These are phyloP conservation scores for Stylophora pistillata DNA, from an alignment of 64 coral and sea anemone genomes.

Conservation along the genomic window DNA sequence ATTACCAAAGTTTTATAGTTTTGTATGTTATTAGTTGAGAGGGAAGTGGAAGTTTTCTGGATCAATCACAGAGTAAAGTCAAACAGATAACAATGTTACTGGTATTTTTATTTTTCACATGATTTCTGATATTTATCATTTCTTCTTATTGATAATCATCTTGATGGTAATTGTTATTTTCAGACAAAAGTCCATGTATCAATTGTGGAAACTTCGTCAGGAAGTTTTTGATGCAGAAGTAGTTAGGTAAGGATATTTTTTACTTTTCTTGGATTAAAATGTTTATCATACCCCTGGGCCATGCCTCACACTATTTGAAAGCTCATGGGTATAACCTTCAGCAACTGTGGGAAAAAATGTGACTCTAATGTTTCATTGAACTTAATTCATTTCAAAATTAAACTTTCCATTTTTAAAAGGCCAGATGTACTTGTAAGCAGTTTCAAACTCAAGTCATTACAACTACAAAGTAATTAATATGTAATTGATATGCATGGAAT, in stretches of 20 bases:
- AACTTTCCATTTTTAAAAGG: too few relatives aligned
- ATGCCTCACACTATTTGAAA: background rate
- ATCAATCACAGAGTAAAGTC: too few relatives aligned
- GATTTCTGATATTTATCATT: background rate
- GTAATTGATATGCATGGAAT: background rate
- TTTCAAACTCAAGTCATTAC: background rate
- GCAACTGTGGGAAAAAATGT: too few relatives aligned
- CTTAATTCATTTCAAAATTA: too few relatives aligned
- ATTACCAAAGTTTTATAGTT: too few relatives aligned
- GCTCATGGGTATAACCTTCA: too few relatives aligned
- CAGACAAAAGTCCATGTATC: constrained; percentile 76
- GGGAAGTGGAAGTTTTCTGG: too few relatives aligned
- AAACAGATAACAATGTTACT: too few relatives aligned
- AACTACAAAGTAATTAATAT: background rate
- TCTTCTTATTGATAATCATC: background rate
- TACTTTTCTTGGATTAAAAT: background rate
- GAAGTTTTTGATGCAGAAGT: constrained; percentile 87
- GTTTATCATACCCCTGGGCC: background rate
- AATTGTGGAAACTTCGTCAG: constrained; percentile 77
- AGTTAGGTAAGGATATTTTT: constrained; percentile 21
- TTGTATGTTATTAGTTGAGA: too few relatives aligned
- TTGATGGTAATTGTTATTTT: background rate
- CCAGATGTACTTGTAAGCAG: too few relatives aligned
- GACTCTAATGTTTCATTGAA: too few relatives aligned
- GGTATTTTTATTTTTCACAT: too few relatives aligned